These are phyloP conservation scores for Natator depressus DNA, from an alignment of 2,113 vertebrate species.

Conservation along the genomic window DNA sequence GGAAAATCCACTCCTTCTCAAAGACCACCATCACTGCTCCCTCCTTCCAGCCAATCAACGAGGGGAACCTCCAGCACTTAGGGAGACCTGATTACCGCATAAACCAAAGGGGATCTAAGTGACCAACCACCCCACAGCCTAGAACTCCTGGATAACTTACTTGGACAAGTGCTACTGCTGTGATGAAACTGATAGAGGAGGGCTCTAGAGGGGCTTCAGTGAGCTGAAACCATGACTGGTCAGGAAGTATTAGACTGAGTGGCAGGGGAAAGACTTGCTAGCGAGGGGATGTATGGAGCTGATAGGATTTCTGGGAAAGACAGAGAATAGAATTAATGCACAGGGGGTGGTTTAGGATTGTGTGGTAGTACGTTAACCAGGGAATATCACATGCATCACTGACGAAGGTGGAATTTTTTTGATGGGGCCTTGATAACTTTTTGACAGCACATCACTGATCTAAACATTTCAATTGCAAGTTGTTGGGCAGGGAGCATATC, in stretches of 20 bases:
- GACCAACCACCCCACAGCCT: neutral
- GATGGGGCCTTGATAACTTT: neutral
- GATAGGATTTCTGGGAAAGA: rapidly evolving
- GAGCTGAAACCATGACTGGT: neutral
- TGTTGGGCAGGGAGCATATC: neutral
- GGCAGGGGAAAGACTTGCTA: neutral
- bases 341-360: neutral
- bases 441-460: neutral
- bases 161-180: neutral
- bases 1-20: neutral
- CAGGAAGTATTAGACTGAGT: neutral
- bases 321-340: neutral
- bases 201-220: neutral
- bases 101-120: neutral
- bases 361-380: neutral
- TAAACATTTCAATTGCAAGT: neutral
- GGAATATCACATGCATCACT: neutral
- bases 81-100: neutral
- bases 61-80: neutral
- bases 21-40: neutral
- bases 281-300: neutral
- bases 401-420: neutral
- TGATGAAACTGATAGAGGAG: neutral
- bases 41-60: neutral
- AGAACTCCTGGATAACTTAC: neutral